A percentile compares a stretch with the other conserved stretches of the same genome.
These are phyloP conservation scores for Istiophorus platypterus DNA, from an alignment of 2,113 vertebrate species.

Conservation along the genomic window DNA sequence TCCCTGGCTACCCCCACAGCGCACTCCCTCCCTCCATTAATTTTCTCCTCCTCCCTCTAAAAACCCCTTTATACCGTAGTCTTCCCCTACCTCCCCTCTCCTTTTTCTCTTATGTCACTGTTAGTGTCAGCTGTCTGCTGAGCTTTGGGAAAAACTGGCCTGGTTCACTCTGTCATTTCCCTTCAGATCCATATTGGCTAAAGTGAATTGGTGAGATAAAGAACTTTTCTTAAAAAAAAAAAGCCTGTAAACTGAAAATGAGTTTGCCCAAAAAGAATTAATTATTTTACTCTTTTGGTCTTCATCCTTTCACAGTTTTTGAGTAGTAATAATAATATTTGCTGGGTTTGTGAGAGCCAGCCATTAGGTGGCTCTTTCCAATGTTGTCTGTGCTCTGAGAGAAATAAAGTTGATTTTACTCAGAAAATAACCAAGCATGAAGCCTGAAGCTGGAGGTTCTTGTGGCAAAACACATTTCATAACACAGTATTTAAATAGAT, in stretches of 20 bases:
- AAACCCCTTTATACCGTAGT: background rate
- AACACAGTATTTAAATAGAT: background rate
- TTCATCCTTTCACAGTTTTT: too few species aligned
- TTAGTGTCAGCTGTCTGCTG: background rate
- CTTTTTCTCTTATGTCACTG: background rate
- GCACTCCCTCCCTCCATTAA: constrained; percentile 15
- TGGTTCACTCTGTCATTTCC: constrained; percentile 15
- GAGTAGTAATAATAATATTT: too few species aligned
- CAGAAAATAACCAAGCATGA: background rate
- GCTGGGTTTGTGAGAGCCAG: too few species aligned
- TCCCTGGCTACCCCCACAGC: constrained; percentile 42
- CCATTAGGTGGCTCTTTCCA: background rate
- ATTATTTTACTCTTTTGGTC: too few species aligned
- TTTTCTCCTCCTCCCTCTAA: constrained; percentile 10
- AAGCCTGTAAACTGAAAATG: background rate
- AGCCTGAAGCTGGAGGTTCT: background rate
- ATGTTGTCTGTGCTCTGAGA: background rate
- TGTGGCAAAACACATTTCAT: background rate
- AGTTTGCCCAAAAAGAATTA: too few species aligned
- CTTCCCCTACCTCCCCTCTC: constrained; percentile 2
- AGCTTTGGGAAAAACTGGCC: background rate
- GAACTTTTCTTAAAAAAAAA: background rate
- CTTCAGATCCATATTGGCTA: constrained; percentile 10
- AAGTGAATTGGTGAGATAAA: background rate
- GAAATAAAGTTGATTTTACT: background rate